Evolutionary conservation across 2,888 invertebrate genomes (phyloP), one percentile per base, ranked within the genome.

Genomic region (Harmothoe impar): DNA sequence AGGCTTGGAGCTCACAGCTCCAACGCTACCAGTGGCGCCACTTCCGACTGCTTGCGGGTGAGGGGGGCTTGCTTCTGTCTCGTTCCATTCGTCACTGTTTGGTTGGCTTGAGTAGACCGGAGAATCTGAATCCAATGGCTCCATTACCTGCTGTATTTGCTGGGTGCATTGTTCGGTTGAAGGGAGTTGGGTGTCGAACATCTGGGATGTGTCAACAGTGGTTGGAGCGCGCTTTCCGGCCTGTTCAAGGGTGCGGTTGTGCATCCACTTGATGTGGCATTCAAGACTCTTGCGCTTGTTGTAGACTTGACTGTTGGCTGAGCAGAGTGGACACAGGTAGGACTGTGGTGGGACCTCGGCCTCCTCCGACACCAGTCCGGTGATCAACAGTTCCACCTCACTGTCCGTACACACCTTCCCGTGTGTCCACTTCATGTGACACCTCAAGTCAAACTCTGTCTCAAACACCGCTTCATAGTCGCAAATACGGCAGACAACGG

Each of bases 361-460:
- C 29, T 54, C 86, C 15, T 56, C 86, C 3, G 15, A 3, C 20
- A 10, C 17, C 25, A 29, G 15, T 1, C 29, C 29, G 29, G 0
- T 86, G 0, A 86, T 29, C 86, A 86, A 54, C 86, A 20, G 31
- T 25, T 86, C 86, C 5, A 86, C 29, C 29, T 31, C 35, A n/a
- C 0, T 5, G 35, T 89, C 89, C 0, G 81, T 25, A 54, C 29
- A 54, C 77, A 85, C 72, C 51, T 90, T 86, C 51, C 72, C 85
- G n/a, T 90, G 90, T n/a, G 84, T 43, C 84, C 90, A 90, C 51
- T 90, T 90, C 68, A 86, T 29, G 51, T 90, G 90, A 29, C 85
- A 86, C 43, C 33, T 17, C 7, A 90, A 68, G n/a, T 77, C 72
- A 25, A 85, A 90, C 85, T 90, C 86, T 3, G 3, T 62, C 29